Evolutionary conservation across 2,113 vertebrate genomes (phyloP).

Genomic region (Microcebus tavaratra): DNA sequence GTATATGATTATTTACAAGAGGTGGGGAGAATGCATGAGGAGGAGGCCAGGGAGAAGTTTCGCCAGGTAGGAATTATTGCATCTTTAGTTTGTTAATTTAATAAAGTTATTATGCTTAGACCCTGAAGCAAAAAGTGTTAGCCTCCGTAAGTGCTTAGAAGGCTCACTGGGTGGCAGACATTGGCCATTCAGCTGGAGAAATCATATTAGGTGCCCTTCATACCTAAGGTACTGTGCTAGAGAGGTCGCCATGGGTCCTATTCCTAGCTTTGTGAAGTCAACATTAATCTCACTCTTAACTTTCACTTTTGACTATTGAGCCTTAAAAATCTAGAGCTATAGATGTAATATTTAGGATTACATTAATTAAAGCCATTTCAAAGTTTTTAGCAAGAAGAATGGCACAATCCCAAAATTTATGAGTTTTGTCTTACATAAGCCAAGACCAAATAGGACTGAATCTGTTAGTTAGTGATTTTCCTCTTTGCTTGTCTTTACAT

Average conservation of each 20-base stretch:
- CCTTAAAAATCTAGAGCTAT: conserved; percentile 1
- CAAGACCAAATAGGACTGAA: neutral
- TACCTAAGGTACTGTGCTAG: neutral
- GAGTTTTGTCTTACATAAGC: neutral
- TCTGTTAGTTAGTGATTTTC: neutral
- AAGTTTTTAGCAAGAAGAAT: neutral
- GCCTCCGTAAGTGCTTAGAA: no score
- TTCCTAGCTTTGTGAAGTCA: neutral
- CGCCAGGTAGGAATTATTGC: no score
- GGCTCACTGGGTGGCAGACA: no score
- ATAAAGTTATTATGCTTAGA: no score
- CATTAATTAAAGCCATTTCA: neutral
- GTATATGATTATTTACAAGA: no score
- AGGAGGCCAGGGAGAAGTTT: no score
- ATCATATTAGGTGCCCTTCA: no score
- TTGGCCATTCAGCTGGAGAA: no score
- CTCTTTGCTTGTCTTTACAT: neutral
- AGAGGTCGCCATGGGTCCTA: neutral
- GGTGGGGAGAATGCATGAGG: no score
- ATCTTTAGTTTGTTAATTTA: no score
- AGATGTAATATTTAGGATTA: no score
- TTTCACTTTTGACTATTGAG: neutral
- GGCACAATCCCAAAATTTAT: neutral
- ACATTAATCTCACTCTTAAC: neutral
- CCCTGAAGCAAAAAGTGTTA: no score